Evolutionary conservation across 2,888 invertebrate genomes (phyloP), one percentile per base, ranked within the genome.

Genomic region (Scaeva pyrastri): DNA sequence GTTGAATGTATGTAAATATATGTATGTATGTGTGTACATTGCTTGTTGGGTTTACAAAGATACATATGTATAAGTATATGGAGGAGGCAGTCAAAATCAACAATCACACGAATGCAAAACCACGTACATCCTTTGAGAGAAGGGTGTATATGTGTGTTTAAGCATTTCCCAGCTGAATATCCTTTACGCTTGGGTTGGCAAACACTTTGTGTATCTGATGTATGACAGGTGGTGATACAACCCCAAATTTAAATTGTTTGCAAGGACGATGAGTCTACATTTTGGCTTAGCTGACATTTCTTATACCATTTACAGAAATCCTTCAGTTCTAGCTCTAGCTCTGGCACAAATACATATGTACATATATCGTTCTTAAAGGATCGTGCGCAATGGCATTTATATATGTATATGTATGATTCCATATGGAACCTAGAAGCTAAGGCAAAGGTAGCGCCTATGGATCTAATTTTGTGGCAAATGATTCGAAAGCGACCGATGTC

Each of bases 391-490:
- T 73, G 31, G 19, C 66, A 75, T 60, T 68, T 58, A 58, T 50
- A 36, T n/a, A n/a, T n/a, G 19, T 80, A 72, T 55, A 39, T 7
- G 31, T 8, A 41, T 39, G 23, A 62, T 43, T 21, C 45, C 31
- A 21, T 41, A 11, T 21, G 50, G 21, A 23, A 6, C 62, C 21
- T 10, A 64, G 52, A 68, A 66, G 73, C 52, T n/a, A 66, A 66
- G 31, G 31, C 6, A 31, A n/a, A 31, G 31, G 31, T 7, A 31
- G 31, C 6, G 31, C 5, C 6, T 31, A 60, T 21, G 60, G 19
- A 60, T 31, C 76, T 80, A 85, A 81, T 85, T 85, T 81, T 56
- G 85, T 19, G 85, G 85, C 62, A 85, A 81, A 73, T 85, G 81
- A 62, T 76, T 81, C 60, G 81, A 72, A 66, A 81, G 80, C 76